Percentiles rank a stretch among this genome's conserved stretches.
phyloP scores from a whole-genome alignment of 2,888 invertebrate genomes.

The Thyatira batis region DNA sequence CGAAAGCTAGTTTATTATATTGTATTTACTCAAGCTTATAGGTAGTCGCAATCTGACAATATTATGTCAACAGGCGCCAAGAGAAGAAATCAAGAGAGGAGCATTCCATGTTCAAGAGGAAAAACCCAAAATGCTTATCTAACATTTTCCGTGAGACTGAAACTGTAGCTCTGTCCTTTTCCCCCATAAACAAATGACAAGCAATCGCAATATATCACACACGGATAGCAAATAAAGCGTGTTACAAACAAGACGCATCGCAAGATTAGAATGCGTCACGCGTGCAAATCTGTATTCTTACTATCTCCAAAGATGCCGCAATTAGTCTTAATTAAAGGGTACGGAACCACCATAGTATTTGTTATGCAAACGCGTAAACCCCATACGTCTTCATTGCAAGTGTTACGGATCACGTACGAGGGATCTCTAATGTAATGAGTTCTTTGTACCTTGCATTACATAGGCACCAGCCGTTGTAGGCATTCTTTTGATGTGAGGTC shows the following conservation, averaged over 20 bases:
- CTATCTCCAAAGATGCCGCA: slow-evolving; percentile 48
- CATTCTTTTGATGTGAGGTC: too few species aligned
- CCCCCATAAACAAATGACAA: neutral
- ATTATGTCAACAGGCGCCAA: neutral
- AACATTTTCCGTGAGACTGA: neutral
- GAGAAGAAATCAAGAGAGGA: neutral
- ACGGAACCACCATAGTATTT: slow-evolving; percentile 52
- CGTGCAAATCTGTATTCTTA: slow-evolving; percentile 30
- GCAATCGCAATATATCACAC: neutral
- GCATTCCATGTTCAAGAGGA: neutral
- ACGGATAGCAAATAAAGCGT: neutral
- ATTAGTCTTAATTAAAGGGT: slow-evolving; percentile 69
- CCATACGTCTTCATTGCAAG: slow-evolving; percentile 61
- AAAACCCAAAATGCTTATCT: neutral
- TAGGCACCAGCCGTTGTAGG: neutral
- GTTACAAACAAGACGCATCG: neutral
- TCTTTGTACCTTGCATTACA: slow-evolving; percentile 1
- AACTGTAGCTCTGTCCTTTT: neutral
- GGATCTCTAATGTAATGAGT: slow-evolving; percentile 34
- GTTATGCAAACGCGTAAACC: slow-evolving; percentile 60
- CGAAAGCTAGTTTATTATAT: too few species aligned
- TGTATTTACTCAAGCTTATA: too few species aligned
- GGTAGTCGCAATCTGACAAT: too few species aligned
- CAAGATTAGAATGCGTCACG: slow-evolving; percentile 19
- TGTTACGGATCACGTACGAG: slow-evolving; percentile 44